phyloP scores from a whole-genome alignment of 2,113 vertebrate genomes.

The Tretioscincus oriximinensis region DNA sequence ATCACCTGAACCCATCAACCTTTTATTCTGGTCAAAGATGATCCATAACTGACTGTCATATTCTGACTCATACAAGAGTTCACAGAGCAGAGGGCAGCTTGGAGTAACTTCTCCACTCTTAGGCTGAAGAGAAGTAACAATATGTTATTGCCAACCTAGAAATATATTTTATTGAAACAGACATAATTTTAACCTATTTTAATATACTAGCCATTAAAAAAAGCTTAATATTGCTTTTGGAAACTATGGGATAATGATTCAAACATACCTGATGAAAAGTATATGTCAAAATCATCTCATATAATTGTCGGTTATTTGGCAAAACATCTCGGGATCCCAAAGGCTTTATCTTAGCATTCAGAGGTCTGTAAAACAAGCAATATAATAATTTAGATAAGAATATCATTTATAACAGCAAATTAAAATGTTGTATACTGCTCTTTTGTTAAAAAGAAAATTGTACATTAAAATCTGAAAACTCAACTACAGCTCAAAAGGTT shows the following conservation, averaged over 20 bases:
- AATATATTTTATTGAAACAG: background rate
- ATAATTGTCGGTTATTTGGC: conserved; percentile 94
- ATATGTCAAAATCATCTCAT: conserved; percentile 93
- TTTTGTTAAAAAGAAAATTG: background rate
- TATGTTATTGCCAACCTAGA: conserved; percentile 11
- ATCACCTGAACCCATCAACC: conserved; percentile 92
- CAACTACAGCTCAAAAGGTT: background rate
- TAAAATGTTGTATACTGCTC: background rate
- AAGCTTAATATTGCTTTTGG: background rate
- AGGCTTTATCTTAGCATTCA: conserved; percentile 91
- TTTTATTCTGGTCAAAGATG: conserved; percentile 97
- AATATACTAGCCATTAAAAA: background rate
- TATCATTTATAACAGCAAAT: background rate
- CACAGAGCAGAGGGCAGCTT: conserved; percentile 93
- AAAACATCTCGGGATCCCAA: conserved; percentile 89
- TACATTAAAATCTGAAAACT: background rate
- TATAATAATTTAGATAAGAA: conserved; percentile 32
- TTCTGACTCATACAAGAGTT: conserved; percentile 94
- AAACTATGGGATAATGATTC: background rate
- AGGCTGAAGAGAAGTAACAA: conserved; percentile 73
- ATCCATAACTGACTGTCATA: conserved; percentile 99
- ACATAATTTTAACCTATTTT: background rate
- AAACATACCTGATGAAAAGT: conserved; percentile 91
- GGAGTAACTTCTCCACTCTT: conserved; percentile 97
- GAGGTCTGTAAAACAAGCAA: conserved; percentile 76